Evolutionary conservation across 2,888 invertebrate genomes (phyloP), one percentile per base, ranked within the genome.

Genomic region (Cheilosia urbana): DNA sequence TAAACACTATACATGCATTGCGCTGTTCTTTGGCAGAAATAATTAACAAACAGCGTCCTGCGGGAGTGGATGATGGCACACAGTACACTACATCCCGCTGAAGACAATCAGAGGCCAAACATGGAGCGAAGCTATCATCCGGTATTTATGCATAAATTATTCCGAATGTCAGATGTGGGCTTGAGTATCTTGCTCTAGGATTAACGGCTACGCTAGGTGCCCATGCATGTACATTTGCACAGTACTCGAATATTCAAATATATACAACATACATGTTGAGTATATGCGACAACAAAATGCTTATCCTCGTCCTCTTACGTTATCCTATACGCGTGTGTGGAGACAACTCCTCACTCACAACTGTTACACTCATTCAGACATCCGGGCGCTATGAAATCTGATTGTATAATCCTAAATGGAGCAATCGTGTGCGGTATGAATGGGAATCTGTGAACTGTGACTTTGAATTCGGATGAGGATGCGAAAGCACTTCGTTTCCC

Each of bases 401-500:
- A 84, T 79, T 84, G 69, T 63, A 71, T 79, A 79, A 84, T 79
- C 83, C 79, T 84, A 79, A 83, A 84, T 75, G 79, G 73, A 75
- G 79, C 83, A 84, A 75, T 84, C 58, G 57, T 69, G 78, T 77
- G 77, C 82, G 78, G 72, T 73, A 62, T 47, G 71, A 58, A 81
- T 75, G 42, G 19, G 63, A 63, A 68, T 75, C 42, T 63, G 30
- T 55, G 55, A 68, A 69, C 42, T 63, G 30, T 55, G 55, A 24
- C 17, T 76, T 30, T 30, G 40, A 24, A 1, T 19, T 17, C 13
- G 60, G 40, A 55, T 21, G 30, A 55, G 24, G 15, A 27, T 37
- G 51, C 15, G 11, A 3, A 55, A 7, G 42, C 66, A 30, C 13
- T 40, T 27, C 27, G 9, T 24, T 21, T 2, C 42, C 42, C 30